Base-by-base conservation (phyloP, 92 coral and sea anemone species). In the Epizoanthus illoricatus region DNA sequence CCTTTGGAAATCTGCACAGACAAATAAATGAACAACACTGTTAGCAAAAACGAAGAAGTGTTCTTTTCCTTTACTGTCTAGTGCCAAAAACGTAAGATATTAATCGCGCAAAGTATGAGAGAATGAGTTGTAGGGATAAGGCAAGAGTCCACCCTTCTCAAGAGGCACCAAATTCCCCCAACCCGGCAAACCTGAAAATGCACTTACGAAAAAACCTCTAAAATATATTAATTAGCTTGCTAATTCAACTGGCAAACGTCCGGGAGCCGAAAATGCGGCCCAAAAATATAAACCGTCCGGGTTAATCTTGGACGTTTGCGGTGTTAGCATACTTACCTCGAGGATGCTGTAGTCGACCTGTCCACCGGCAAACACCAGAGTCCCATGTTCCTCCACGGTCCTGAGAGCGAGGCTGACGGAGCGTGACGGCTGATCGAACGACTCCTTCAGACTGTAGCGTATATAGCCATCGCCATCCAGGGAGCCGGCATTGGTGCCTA, bases 361-460 rank as follows among this genome's bases (percentile, higher is more conserved):
- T 67, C 99, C 99, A 39, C 93, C 97, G 17, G 95, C 99, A 56
- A 90, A 96, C 62, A 96, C 95, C 70, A 96, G 82, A 20, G 99
- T 96, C 43, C 99, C 99, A 59, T 86, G 89, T n/a, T 90, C 88
- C 82, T 96, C 89, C 7, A 90, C 91, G 23, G 99, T 96, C 87
- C 89, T 92, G 61, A 96, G 63, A 40, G 99, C 97, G 73, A 96
- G 92, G 74, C 98, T 91, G 78, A 96, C 90, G 18, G 99, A 96
- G 65, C 97, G 94, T 11, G 94, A 91, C 15, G 95, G 92, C 67
- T 96, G 92, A 80, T 90, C 88, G 65, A 94, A 89, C 58, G 94
- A 78, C 78, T 91, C 89, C 74, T 86, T 90, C 73, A 96, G 88
- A 23, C 83, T 83, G 85, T 89, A 93, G 3, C 93, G 92, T 59